These are phyloP conservation scores for Columba guinea DNA, from an alignment of 2,797 vertebrate species.

Conservation along the genomic window DNA sequence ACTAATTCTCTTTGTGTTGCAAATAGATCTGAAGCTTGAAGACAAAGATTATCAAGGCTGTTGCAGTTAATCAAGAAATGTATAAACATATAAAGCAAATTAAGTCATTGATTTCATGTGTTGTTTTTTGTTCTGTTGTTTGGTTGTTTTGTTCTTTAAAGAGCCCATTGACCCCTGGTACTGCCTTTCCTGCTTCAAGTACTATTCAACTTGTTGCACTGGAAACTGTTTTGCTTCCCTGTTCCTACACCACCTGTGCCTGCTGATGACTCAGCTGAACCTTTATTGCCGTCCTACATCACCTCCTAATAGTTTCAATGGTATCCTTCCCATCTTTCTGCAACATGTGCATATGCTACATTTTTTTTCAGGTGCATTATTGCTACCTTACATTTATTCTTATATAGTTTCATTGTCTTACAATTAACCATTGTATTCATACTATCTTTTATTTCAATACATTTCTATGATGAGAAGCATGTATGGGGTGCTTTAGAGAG, in stretches of 20 bases:
- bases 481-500: background rate
- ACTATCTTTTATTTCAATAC: background rate
- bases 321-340: background rate
- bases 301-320: background rate
- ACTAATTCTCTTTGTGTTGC: background rate
- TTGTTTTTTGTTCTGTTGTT: too few species aligned
- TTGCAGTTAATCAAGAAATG: background rate
- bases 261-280: background rate
- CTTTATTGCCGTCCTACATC: background rate
- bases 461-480: background rate
- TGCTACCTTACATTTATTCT: constrained; percentile 13
- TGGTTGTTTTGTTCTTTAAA: background rate
- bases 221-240: background rate
- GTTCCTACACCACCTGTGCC: background rate
- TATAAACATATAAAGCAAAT: background rate
- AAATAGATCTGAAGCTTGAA: background rate
- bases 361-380: background rate
- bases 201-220: background rate
- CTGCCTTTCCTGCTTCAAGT: background rate
- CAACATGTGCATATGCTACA: background rate
- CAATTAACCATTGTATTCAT: background rate
- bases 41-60: background rate
- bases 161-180: background rate
- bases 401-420: background rate
- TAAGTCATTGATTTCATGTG: background rate